Base-by-base conservation (phyloP, 2,888 invertebrate genomes). In the Disparrhopalites patrizii region DNA sequence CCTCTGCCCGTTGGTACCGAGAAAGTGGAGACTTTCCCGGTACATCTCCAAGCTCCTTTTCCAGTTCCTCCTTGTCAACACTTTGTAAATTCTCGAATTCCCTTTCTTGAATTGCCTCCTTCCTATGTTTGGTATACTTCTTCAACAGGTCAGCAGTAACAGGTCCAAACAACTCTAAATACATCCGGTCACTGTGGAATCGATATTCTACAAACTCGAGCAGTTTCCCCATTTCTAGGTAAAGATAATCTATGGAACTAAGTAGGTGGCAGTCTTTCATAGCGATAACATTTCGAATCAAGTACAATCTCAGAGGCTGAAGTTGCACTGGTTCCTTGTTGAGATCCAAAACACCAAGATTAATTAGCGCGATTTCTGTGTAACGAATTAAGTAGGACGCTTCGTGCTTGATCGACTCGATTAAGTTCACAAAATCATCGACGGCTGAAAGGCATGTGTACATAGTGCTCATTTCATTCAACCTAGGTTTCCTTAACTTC, bases 251-350 rank as follows among this genome's bases (percentile, higher is more conserved):
- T 8, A 63, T 43, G 20, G 63, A 55, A 2, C 27, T n/a, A 2
- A 63, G 63, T 10, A 63, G 31, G n/a, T 63, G 56, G 33, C 27
- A 40, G 20, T 63, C 63, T 30, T 63, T 63, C 56, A 56, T 56
- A 4, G 63, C 55, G 7, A 63, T 43, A 13, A 56, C 43, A 54
- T 56, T 63, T 30, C 63, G 33, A 18, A 62, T 62, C n/a, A 62
- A 31, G 27, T 47, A 63, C 3, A 63, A n/a, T 5, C 63, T 40
- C 4, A 63, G 30, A 10, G 63, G 63, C 3, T 63, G 43, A 15
- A 50, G 13, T 31, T 38, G 8, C 1, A 13, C 31, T 4, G 63
- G 63, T 38, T 63, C 63, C 8, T 25, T 55, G n/a, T 47, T 47
- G 18, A 63, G 25, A 33, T 63, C 63, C 31, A 63, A 31, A 25